phyloP scores from a whole-genome alignment of 2,797 vertebrate species.

The Thunnus albacares region DNA sequence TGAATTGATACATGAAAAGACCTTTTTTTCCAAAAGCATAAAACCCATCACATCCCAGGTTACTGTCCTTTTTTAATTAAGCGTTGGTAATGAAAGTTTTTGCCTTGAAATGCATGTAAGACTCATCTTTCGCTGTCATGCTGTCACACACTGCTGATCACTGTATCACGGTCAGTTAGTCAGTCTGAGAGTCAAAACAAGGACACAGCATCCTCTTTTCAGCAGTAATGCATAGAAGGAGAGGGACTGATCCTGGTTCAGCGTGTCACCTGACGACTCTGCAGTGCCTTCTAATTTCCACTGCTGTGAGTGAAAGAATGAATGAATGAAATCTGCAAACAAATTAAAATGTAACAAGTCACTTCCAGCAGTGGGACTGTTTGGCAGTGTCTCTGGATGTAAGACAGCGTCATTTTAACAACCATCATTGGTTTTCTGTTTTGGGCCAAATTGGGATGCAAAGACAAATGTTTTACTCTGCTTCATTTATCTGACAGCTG shows the following conservation, averaged over 20 bases:
- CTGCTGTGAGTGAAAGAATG: background rate
- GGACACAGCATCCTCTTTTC: slow-evolving; percentile 43
- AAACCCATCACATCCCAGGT: slow-evolving; percentile 10
- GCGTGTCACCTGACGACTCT: slow-evolving; percentile 16
- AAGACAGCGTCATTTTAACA: background rate
- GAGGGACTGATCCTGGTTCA: slow-evolving; percentile 25
- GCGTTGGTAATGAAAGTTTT: slow-evolving; percentile 29
- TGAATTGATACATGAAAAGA: background rate
- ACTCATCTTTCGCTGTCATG: slow-evolving; percentile 50
- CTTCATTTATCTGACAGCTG: too few species aligned
- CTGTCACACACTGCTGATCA: slow-evolving; percentile 51
- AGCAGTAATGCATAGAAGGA: slow-evolving; percentile 19
- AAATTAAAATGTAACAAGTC: background rate
- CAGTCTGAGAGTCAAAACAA: slow-evolving; percentile 61
- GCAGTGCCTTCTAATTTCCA: slow-evolving; percentile 18
- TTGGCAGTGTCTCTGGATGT: background rate
- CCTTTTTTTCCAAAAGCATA: background rate
- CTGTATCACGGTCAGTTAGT: slow-evolving; percentile 70
- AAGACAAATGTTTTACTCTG: too few species aligned
- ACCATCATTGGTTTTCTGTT: too few species aligned
- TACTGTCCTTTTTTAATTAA: slow-evolving; percentile 34
- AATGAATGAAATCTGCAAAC: background rate
- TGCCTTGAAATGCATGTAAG: slow-evolving; percentile 29
- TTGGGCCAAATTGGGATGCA: too few species aligned
- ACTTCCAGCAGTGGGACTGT: background rate